These are phyloP conservation scores for Ptycholaimellus sp. DNA, from an alignment of 2,888 invertebrate genomes.

Conservation along the genomic window DNA sequence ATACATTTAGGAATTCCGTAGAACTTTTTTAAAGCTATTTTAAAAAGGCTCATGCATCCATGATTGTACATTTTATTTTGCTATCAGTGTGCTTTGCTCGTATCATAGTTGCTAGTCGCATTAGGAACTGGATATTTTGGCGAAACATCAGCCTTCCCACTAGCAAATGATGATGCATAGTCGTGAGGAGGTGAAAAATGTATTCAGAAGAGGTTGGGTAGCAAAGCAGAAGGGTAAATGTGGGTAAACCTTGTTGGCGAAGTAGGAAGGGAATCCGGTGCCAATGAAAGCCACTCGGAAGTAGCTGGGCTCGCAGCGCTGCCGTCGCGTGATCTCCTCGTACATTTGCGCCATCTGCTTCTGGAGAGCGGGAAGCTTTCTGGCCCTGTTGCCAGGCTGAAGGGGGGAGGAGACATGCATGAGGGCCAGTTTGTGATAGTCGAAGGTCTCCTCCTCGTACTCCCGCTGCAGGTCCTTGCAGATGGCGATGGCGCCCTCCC, in stretches of 20 bases:
- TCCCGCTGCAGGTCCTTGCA: conserved; percentile 63
- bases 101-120: too few relatives aligned
- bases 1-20: too few relatives aligned
- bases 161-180: too few relatives aligned
- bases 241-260: conserved; percentile 34
- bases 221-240: too few relatives aligned
- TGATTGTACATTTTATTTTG: too few relatives aligned
- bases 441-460: conserved; percentile 62
- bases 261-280: conserved; percentile 55
- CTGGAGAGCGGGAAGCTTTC: conserved; percentile 12
- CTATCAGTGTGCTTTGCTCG: too few relatives aligned
- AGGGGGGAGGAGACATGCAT: conserved; percentile 5
- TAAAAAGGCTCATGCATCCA: too few relatives aligned
- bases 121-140: too few relatives aligned
- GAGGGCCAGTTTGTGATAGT: conserved; percentile 50
- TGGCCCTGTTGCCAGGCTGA: conserved; percentile 1
- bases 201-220: too few relatives aligned
- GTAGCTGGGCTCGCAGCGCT: conserved; percentile 57
- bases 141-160: too few relatives aligned
- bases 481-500: conserved; percentile 70
- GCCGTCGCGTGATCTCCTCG: conserved; percentile 49
- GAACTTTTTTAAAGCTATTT: too few relatives aligned
- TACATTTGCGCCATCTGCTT: conserved; percentile 51
- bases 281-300: conserved; percentile 81
- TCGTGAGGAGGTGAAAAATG: too few relatives aligned